A percentile compares a stretch with the other conserved stretches of the same genome.
phyloP scores from a whole-genome alignment of 2,888 invertebrate genomes.

The Criorhina ranunculi region DNA sequence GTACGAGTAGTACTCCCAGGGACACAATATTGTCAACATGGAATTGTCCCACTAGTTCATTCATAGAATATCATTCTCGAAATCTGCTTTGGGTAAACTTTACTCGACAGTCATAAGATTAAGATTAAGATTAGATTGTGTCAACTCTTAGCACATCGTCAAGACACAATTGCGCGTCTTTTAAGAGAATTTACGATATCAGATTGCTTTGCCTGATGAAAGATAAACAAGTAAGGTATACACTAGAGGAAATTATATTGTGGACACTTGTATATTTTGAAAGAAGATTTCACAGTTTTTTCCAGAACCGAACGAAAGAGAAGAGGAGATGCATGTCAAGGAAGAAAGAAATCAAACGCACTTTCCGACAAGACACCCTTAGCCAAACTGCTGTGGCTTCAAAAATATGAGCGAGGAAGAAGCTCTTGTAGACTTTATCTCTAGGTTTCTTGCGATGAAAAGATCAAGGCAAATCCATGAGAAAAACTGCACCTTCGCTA shows the following conservation, averaged over 20 bases:
- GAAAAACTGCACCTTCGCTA: too few species aligned
- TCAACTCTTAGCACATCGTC: conserved; percentile 65
- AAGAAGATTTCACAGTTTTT: too few species aligned
- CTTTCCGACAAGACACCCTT: too few species aligned
- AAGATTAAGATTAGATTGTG: conserved; percentile 63
- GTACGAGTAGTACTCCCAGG: not conserved
- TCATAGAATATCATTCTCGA: conserved; percentile 39
- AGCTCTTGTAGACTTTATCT: too few species aligned
- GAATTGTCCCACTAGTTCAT: conserved; percentile 17
- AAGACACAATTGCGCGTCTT: conserved; percentile 54
- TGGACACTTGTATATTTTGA: not conserved
- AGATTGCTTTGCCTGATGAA: not conserved
- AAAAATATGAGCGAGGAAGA: too few species aligned
- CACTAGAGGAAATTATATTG: not conserved
- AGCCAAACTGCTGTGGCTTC: too few species aligned
- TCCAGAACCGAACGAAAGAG: too few species aligned
- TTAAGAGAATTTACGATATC: conserved; percentile 23
- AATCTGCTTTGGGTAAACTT: conserved; percentile 46
- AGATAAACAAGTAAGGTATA: conserved; percentile 22
- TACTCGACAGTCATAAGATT: conserved; percentile 38
- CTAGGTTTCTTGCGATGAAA: too few species aligned
- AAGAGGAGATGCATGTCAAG: too few species aligned
- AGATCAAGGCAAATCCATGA: too few species aligned
- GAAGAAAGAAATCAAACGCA: too few species aligned
- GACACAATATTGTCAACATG: not conserved